phyloP scores from a whole-genome alignment of 2,797 vertebrate species.

The Falco biarmicus region DNA sequence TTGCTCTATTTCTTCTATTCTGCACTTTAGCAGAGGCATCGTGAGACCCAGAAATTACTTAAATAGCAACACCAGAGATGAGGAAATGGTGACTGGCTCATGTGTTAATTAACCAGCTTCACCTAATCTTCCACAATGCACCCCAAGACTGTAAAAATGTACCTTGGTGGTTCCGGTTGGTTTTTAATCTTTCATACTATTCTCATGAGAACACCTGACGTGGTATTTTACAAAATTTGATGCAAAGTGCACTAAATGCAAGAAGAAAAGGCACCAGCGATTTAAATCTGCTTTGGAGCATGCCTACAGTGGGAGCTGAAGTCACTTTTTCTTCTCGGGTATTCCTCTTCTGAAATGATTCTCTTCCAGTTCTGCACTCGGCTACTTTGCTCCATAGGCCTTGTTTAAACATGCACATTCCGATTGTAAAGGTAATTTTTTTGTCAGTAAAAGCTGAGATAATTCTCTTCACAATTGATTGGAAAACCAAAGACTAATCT shows the following conservation, averaged over 20 bases:
- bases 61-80: not conserved
- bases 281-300: not conserved
- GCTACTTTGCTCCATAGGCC: not conserved
- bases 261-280: not conserved
- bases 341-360: not conserved
- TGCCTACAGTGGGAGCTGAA: not conserved
- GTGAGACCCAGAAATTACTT: not conserved
- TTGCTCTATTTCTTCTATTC: not conserved
- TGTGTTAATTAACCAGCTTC: not conserved
- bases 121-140: not conserved
- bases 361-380: not conserved
- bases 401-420: rapidly evolving
- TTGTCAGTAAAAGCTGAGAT: not conserved
- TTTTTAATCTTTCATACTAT: not conserved
- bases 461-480: not conserved
- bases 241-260: not conserved
- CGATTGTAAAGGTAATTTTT: not conserved
- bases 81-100: not conserved
- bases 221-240: not conserved
- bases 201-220: not conserved
- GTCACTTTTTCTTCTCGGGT: not conserved
- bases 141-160: not conserved
- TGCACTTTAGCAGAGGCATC: not conserved
- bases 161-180: not conserved
- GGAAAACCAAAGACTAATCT: not conserved